Conservation (phyloP, 2,113 vertebrate genomes). For the Gobiocypris rarus region DNA sequence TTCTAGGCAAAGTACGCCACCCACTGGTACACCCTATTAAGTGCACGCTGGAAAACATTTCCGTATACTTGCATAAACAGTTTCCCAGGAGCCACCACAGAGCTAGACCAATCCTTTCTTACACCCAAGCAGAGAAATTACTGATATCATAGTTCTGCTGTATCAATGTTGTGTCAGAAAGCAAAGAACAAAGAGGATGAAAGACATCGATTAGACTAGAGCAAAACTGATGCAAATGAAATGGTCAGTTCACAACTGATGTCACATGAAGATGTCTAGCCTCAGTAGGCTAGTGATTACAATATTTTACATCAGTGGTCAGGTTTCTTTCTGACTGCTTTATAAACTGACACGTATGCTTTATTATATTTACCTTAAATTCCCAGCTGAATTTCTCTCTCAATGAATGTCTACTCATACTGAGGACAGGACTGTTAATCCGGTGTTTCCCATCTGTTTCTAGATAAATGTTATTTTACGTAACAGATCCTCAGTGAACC, state of each 20-base stretch:
- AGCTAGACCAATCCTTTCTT: background rate
- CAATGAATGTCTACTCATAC: background rate
- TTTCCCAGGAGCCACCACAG: background rate
- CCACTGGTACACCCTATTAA: conserved; percentile 24
- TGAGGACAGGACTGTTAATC: background rate
- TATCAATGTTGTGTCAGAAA: background rate
- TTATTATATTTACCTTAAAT: background rate
- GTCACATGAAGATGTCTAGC: background rate
- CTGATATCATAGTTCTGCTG: background rate
- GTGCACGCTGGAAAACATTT: background rate
- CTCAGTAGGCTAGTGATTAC: background rate
- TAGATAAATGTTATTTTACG: conserved; percentile 8
- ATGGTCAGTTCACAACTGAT: background rate
- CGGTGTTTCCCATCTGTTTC: background rate
- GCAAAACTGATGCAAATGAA: background rate
- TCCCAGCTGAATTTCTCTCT: background rate
- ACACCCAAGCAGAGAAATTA: background rate
- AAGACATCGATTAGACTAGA: background rate
- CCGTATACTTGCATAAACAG: background rate
- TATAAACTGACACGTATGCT: background rate
- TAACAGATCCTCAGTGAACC: background rate
- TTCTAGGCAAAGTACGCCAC: conserved; percentile 45
- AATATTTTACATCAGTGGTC: background rate
- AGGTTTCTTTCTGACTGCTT: background rate
- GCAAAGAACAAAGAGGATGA: background rate